Conservation (phyloP, 2,888 invertebrate species). For the Cryptosula pallasiana region DNA sequence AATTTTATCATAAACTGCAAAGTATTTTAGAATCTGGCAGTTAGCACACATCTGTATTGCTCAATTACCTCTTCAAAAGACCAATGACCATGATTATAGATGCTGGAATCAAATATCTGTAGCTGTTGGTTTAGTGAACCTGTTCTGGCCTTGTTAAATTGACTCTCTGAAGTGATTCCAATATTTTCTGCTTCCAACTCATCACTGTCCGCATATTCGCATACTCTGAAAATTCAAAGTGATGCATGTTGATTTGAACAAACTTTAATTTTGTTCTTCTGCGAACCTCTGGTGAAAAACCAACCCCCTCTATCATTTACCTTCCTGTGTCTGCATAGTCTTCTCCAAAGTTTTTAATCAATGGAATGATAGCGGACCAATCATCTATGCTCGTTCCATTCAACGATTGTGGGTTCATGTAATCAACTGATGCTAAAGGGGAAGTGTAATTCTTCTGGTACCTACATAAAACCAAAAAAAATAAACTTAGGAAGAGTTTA, state of each 20-base stretch:
- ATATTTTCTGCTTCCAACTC: background rate
- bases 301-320: too few relatives aligned
- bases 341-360: background rate
- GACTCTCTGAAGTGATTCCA: background rate
- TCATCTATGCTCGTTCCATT: background rate
- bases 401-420: constrained; percentile 1
- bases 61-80: too few relatives aligned
- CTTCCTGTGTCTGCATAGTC: constrained; percentile 14
- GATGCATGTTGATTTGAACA: too few relatives aligned
- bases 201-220: background rate
- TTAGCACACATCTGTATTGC: too few relatives aligned
- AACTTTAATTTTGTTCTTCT: too few relatives aligned
- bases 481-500: too few relatives aligned
- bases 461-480: constrained; percentile 4
- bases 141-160: background rate
- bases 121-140: background rate
- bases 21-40: too few relatives aligned
- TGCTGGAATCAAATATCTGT: too few relatives aligned
- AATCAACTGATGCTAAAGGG: background rate
- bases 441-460: constrained; percentile 17
- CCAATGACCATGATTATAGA: too few relatives aligned
- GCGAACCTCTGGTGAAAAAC: too few relatives aligned
- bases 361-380: constrained; percentile 17
- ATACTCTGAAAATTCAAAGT: too few relatives aligned
- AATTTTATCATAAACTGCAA: too few relatives aligned